Percentiles rank a stretch among this genome's conserved stretches.
phyloP scores from a whole-genome alignment of 2,888 invertebrate genomes.

The Blomia tropicalis region DNA sequence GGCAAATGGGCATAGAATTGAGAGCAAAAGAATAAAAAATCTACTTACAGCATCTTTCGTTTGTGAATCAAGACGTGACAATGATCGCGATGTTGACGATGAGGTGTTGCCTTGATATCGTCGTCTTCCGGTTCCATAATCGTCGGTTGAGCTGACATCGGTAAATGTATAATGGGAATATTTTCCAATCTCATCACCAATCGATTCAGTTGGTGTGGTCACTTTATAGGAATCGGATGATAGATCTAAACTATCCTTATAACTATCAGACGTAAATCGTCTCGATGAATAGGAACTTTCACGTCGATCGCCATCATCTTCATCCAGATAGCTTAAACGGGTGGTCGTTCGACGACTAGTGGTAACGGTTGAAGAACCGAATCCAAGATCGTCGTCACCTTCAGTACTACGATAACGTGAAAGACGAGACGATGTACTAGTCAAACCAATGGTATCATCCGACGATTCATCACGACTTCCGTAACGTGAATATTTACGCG shows the following conservation, averaged over 20 bases:
- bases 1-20: not conserved
- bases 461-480: not conserved
- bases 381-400: constrained; percentile 5
- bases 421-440: not conserved
- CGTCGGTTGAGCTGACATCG: not conserved
- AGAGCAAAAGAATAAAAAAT: too few relatives aligned
- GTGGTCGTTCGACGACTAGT: not conserved
- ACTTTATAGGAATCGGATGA: too few relatives aligned
- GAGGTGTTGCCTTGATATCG: not conserved
- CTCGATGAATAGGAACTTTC: not conserved
- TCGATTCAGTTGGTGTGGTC: not conserved
- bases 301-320: not conserved
- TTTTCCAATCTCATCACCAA: not conserved
- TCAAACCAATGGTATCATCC: not conserved
- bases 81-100: too few relatives aligned
- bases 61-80: not conserved
- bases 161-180: not conserved
- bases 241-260: not conserved
- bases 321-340: constrained; percentile 1
- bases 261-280: not conserved
- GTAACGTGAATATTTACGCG: not conserved
- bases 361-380: not conserved
- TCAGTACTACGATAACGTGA: not conserved
- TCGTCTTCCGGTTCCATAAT: not conserved
- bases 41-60: constrained; percentile 5